Conservation (phyloP, 2,797 vertebrate genomes). For the Salarias fasciatus region DNA sequence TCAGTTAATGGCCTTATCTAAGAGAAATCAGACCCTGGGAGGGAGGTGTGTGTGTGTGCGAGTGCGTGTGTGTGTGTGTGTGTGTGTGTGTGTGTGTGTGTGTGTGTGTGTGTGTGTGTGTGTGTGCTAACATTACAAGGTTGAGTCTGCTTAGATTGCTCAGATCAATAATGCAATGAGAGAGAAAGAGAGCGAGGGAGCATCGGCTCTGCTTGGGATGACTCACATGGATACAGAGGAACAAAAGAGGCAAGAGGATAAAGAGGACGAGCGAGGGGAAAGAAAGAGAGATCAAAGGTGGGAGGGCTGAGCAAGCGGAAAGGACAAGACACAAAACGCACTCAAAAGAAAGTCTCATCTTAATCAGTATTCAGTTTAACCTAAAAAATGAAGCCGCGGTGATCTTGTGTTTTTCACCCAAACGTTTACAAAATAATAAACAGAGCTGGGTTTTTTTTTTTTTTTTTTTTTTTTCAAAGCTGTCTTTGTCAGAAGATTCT, state of each 20-base stretch:
- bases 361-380: conserved; percentile 13
- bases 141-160: conserved; percentile 52
- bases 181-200: conserved; percentile 15
- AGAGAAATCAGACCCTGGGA: conserved; percentile 42
- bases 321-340: conserved; percentile 9
- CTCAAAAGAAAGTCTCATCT: background rate
- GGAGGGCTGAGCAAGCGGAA: background rate
- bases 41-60: conserved; percentile 14
- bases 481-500: too few species aligned
- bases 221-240: conserved; percentile 44
- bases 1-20: conserved; percentile 59
- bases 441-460: too few species aligned
- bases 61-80: conserved; percentile 19
- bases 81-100: too few species aligned
- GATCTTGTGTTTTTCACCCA: too few species aligned
- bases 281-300: conserved; percentile 27
- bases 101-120: conserved; percentile 18
- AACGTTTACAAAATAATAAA: too few species aligned
- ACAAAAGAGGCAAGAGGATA: conserved; percentile 39
- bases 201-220: conserved; percentile 53
- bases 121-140: conserved; percentile 27
- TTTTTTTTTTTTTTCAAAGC: too few species aligned
- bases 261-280: conserved; percentile 18
- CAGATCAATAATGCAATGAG: conserved; percentile 73
- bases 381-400: too few species aligned